These are phyloP conservation scores for Bombylius major DNA, from an alignment of 2,888 invertebrate genomes.

Conservation along the genomic window DNA sequence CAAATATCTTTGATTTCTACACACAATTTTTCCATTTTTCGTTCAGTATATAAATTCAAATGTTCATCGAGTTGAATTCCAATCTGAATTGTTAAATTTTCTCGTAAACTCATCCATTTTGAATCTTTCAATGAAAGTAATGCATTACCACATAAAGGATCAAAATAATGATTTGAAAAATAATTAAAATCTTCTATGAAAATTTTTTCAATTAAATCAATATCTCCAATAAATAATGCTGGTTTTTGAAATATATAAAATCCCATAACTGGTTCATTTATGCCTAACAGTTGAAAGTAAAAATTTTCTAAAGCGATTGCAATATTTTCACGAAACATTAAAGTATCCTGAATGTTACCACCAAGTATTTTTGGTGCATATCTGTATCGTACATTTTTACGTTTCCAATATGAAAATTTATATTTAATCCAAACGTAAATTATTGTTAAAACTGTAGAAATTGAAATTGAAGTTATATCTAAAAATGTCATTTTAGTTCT, in stretches of 20 bases:
- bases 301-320: constrained; percentile 29
- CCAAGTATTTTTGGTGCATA: constrained; percentile 29
- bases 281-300: constrained; percentile 24
- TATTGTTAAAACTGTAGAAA: too few relatives aligned
- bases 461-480: too few relatives aligned
- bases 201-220: constrained; percentile 36
- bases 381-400: constrained; percentile 30
- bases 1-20: constrained; percentile 18
- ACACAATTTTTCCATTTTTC: neutral
- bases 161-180: constrained; percentile 29
- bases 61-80: constrained; percentile 24
- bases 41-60: neutral
- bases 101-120: constrained; percentile 35
- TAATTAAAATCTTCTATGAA: constrained; percentile 38
- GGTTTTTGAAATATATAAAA: constrained; percentile 37
- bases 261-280: constrained; percentile 28
- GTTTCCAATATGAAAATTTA: constrained; percentile 21
- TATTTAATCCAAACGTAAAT: too few relatives aligned
- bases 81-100: constrained; percentile 31
- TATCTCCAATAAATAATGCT: constrained; percentile 34
- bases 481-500: too few relatives aligned
- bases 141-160: constrained; percentile 29
- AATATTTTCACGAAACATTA: constrained; percentile 24
- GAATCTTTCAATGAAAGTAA: constrained; percentile 37
- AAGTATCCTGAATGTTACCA: constrained; percentile 33